Percentiles rank a stretch among this genome's conserved stretches.
Conservation (phyloP, 2,113 vertebrate species). For the Pangasianodon gigas region DNA sequence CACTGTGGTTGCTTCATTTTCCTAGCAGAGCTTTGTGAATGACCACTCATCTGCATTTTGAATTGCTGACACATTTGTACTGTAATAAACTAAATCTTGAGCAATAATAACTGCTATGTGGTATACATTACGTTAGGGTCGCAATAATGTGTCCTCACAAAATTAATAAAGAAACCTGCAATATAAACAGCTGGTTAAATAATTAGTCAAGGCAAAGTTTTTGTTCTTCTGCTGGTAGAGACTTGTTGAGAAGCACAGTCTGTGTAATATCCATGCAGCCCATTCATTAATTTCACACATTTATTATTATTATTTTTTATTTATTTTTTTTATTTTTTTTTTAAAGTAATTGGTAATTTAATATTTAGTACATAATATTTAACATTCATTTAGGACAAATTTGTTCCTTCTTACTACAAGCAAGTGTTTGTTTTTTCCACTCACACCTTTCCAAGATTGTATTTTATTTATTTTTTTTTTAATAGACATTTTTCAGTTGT, state of each 20-base stretch:
- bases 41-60: too few relatives aligned
- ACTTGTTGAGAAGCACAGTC: too few relatives aligned
- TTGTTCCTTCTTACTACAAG: too few relatives aligned
- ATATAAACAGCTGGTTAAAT: background rate
- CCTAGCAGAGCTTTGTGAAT: too few relatives aligned
- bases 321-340: background rate
- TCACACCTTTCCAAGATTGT: too few relatives aligned
- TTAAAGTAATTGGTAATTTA: background rate
- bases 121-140: background rate
- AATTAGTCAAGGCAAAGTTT: too few relatives aligned
- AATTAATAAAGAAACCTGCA: background rate
- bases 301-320: too few relatives aligned
- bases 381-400: too few relatives aligned
- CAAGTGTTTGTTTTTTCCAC: background rate
- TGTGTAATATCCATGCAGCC: background rate
- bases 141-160: background rate
- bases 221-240: too few relatives aligned
- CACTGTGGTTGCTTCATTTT: too few relatives aligned
- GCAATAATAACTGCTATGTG: background rate
- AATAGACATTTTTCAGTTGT: background rate
- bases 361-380: too few relatives aligned
- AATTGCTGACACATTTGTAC: too few relatives aligned
- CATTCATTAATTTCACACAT: background rate
- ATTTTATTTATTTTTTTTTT: background rate
- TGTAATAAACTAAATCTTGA: background rate